phyloP scores from a whole-genome alignment of 1,140 invertebrate species.

The Drosophila pseudoananassae region DNA sequence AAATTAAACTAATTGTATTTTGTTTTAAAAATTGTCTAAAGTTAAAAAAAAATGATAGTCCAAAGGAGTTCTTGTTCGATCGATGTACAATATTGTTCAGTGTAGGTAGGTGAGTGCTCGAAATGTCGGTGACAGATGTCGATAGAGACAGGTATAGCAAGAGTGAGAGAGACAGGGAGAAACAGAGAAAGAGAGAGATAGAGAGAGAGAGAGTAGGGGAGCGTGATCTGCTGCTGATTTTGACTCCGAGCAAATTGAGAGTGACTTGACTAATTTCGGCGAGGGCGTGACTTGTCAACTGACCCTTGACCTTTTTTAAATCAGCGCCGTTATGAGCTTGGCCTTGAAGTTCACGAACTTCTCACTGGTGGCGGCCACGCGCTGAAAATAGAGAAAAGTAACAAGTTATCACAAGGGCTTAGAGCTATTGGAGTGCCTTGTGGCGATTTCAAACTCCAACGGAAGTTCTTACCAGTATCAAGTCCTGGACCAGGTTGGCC shows the following conservation, averaged over 20 bases:
- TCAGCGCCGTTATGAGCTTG: constrained; percentile 93
- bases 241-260: constrained; percentile 67
- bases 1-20: constrained; percentile 39
- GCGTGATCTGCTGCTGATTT: constrained; percentile 44
- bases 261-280: constrained; percentile 74
- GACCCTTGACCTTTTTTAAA: constrained; percentile 88
- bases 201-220: not conserved
- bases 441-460: not conserved
- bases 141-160: constrained; percentile 4
- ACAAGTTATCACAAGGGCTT: not conserved
- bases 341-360: constrained; percentile 96
- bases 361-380: constrained; percentile 93
- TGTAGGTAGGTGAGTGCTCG: constrained; percentile 35
- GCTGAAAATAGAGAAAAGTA: constrained; percentile 85
- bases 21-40: constrained; percentile 57
- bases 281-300: constrained; percentile 28
- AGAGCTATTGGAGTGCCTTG: not conserved
- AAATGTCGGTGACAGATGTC: constrained; percentile 11
- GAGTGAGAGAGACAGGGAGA: constrained; percentile 5
- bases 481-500: constrained; percentile 92
- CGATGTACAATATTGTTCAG: constrained; percentile 31
- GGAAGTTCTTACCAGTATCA: constrained; percentile 89
- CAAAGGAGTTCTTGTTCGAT: constrained; percentile 33
- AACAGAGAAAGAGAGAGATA: not conserved
- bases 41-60: constrained; percentile 40